A percentile compares a stretch with the other conserved stretches of the same genome.
phyloP scores from a whole-genome alignment of 2,113 vertebrate genomes.

The Pygoscelis antarcticus region DNA sequence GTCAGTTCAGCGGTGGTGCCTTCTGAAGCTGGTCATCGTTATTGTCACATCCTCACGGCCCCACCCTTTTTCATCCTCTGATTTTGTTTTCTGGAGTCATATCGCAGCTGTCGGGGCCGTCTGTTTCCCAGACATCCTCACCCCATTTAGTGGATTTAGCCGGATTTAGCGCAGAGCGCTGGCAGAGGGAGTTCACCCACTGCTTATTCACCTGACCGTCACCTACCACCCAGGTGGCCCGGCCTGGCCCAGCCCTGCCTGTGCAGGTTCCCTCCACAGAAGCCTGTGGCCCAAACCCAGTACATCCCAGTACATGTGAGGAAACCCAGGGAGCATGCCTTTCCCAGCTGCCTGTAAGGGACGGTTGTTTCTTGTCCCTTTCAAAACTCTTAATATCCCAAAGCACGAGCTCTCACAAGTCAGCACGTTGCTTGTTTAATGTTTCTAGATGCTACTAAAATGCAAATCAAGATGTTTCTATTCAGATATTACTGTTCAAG shows the following conservation, averaged over 20 bases:
- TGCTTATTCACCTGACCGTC: background rate
- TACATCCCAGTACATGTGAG: accelerated
- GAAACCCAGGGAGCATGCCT: background rate
- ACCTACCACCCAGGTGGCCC: background rate
- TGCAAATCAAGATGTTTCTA: background rate
- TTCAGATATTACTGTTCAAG: background rate
- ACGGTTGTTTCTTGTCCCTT: background rate
- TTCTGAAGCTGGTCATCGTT: background rate
- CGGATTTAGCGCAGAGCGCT: background rate
- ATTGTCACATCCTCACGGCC: background rate
- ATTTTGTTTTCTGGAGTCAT: background rate
- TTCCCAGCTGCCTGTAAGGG: background rate
- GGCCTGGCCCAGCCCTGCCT: too few relatives aligned
- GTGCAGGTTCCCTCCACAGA: background rate
- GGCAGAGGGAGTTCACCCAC: background rate
- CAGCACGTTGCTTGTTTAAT: background rate
- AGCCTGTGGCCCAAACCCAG: background rate
- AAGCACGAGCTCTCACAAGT: background rate
- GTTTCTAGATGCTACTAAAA: background rate
- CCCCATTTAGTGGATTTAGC: too few relatives aligned
- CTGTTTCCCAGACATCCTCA: background rate
- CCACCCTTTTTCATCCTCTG: background rate
- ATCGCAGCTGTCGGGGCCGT: background rate
- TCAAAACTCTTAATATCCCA: background rate
- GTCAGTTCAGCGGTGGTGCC: background rate